Evolutionary conservation across 2,113 vertebrate genomes (phyloP), one percentile per base, ranked within the genome.

Genomic region (Calypte anna): DNA sequence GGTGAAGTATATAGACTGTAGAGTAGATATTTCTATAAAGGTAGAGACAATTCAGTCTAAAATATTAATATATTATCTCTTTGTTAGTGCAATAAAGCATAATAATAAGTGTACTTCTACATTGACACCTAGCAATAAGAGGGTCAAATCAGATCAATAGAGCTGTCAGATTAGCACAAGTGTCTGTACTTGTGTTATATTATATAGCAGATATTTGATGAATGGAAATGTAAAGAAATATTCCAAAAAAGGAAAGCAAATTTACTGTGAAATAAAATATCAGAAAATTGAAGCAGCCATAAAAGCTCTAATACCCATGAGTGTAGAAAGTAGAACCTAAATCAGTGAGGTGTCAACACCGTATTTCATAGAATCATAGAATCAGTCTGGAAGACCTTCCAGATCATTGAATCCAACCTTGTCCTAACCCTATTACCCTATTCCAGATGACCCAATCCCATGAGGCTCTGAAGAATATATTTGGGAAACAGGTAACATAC

Each of bases 81-180:
- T 92, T 88, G 70, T 92, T 91, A 79, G 57, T 80, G 75, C 67
- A 90, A 91, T 96, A 82, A 93, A 86, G 40, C 67, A 31, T 70
- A 90, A 80, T 75, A 93, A 78, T 70, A 86, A 83, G 63, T 78
- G 72, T 94, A 94, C 67, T 94, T 93, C 92, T 70, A 66, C 33
- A 80, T 20, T 94, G 89, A 92, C 84, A 92, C 33, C 70, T 88
- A 77, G 50, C 28, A 93, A 93, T 78, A 79, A 93, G 93, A 90
- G 72, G 79, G 82, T 94, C 94, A 88, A 93, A 72, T 78, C 74
- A 83, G 72, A 36, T 68, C 66, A 94, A 94, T 95, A 97, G 94
- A 90, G 17, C 86, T 80, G 63, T 50, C 51, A 93, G 88, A 95
- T 17, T 86, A 95, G 40, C 84, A 67, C 70, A 79, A 82, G 18